These are phyloP conservation scores for Drosophila watanabei DNA, from an alignment of 1,140 invertebrate genomes.

Conservation along the genomic window DNA sequence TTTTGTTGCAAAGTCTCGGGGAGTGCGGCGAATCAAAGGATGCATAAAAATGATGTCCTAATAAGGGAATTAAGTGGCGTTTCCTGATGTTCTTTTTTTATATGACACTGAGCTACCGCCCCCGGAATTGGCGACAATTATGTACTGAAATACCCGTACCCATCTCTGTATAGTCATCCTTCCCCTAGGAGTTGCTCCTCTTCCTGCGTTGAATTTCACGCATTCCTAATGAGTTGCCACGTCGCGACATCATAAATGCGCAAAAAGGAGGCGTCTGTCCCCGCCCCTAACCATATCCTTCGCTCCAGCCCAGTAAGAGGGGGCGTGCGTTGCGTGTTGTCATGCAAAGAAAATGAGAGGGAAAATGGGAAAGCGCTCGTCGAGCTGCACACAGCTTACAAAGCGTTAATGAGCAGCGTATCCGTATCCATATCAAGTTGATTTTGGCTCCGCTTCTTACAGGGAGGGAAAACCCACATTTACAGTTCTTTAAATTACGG, in stretches of 20 bases:
- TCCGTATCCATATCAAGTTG: constrained; percentile 59
- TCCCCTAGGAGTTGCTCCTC: background rate
- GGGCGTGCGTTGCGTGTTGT: constrained; percentile 60
- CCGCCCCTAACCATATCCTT: background rate
- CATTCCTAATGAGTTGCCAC: constrained; percentile 67
- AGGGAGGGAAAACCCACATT: constrained; percentile 8
- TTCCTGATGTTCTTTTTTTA: constrained; percentile 26
- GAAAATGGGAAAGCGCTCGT: constrained; percentile 42
- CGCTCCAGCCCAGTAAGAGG: background rate
- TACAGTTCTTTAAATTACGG: constrained; percentile 4
- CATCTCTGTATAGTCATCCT: no score
- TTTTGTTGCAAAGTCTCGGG: constrained; percentile 24
- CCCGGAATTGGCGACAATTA: constrained; percentile 38
- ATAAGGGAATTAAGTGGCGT: constrained; percentile 45
- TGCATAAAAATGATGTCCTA: constrained; percentile 47
- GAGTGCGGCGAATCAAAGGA: constrained; percentile 54
- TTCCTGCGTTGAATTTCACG: constrained; percentile 60
- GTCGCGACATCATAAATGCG: constrained; percentile 63
- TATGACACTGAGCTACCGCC: constrained; percentile 11
- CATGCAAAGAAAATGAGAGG: constrained; percentile 47
- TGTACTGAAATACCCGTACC: constrained; percentile 7
- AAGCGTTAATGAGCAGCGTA: constrained; percentile 67
- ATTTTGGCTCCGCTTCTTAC: constrained; percentile 27
- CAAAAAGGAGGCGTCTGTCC: background rate
- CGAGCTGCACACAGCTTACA: constrained; percentile 58